These are phyloP conservation scores for Ellobium chinense DNA, from an alignment of 2,888 invertebrate genomes.

Conservation along the genomic window DNA sequence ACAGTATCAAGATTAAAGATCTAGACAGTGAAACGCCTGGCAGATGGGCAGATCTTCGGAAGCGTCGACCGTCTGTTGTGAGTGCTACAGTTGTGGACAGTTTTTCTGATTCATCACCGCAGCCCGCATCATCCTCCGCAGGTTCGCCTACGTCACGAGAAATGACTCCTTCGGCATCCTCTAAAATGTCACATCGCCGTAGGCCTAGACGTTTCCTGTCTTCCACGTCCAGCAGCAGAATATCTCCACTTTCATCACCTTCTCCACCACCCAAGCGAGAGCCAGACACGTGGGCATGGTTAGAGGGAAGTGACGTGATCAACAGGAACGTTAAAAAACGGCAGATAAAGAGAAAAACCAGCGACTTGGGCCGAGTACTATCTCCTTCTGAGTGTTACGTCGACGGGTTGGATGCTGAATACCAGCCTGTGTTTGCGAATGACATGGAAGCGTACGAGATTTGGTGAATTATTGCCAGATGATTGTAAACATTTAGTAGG, in stretches of 20 bases:
- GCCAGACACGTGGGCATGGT: not conserved
- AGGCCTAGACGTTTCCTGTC: not conserved
- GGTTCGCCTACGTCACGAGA: not conserved
- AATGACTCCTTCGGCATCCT: not conserved
- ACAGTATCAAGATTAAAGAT: not conserved
- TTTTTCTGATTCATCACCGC: not conserved
- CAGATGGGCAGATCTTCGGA: not conserved
- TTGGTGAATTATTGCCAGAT: too few relatives aligned
- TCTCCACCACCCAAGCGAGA: not conserved
- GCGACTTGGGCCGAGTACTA: not conserved
- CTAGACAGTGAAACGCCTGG: not conserved
- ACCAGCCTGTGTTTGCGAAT: not conserved
- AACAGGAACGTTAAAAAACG: not conserved
- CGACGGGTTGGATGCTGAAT: not conserved
- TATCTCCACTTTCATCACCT: not conserved
- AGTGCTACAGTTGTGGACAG: too few relatives aligned
- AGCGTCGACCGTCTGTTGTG: not conserved
- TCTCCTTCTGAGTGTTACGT: not conserved
- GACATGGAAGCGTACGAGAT: not conserved
- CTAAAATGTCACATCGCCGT: not conserved
- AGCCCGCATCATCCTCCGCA: not conserved
- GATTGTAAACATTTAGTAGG: too few relatives aligned
- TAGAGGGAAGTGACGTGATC: not conserved
- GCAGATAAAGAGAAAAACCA: not conserved
- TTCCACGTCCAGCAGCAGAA: not conserved